phyloP scores from a whole-genome alignment of 2,113 vertebrate species.

The Felis chaus region DNA sequence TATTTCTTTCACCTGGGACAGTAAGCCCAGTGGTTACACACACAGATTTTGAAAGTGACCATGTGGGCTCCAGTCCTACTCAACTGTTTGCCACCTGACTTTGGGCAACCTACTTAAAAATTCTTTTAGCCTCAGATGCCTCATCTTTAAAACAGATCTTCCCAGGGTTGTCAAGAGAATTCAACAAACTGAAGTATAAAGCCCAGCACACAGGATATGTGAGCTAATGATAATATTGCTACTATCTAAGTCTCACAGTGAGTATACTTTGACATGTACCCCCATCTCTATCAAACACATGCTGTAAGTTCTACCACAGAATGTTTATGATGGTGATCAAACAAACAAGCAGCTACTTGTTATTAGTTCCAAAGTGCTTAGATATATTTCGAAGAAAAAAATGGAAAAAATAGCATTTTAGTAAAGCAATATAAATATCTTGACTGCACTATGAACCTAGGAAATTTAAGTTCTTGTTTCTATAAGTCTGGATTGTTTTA shows the following conservation, averaged over 20 bases:
- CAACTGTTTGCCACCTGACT: no score
- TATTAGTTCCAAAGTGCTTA: not conserved
- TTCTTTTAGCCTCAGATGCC: not conserved
- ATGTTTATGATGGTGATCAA: not conserved
- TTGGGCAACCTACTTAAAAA: not conserved
- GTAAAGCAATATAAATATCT: conserved; percentile 22
- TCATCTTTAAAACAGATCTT: not conserved
- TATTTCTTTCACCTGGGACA: not conserved
- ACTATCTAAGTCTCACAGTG: not conserved
- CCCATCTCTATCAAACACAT: not conserved
- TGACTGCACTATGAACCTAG: not conserved
- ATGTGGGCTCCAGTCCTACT: not conserved
- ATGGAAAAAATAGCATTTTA: not conserved
- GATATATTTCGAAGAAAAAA: not conserved
- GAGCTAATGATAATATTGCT: not conserved
- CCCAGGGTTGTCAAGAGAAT: not conserved
- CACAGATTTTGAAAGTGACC: not conserved
- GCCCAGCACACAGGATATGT: not conserved
- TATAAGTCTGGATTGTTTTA: conserved; percentile 34
- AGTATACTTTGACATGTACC: not conserved
- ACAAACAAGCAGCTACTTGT: not conserved
- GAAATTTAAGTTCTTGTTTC: conserved; percentile 54
- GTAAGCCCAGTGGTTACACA: no score
- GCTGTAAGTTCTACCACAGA: not conserved
- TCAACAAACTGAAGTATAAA: not conserved